These are phyloP conservation scores for Harmothoe impar DNA, from an alignment of 2,888 invertebrate genomes.

Conservation along the genomic window DNA sequence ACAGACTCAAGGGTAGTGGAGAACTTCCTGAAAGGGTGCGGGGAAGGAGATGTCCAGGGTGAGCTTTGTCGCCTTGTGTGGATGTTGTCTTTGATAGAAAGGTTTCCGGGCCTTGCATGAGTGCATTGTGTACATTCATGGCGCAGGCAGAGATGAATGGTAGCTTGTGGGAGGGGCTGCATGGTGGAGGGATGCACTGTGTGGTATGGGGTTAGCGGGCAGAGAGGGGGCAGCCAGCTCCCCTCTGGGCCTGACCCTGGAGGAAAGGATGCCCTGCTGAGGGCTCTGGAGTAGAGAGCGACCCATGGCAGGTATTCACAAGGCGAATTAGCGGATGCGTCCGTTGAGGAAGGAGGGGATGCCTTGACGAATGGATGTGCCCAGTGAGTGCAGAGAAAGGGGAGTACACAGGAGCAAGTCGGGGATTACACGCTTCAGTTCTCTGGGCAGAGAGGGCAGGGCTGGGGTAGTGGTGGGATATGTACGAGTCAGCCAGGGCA, in stretches of 20 bases:
- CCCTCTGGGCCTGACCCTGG: constrained; percentile 2
- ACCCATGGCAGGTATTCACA: constrained; percentile 5
- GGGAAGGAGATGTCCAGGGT: background rate
- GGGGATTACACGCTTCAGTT: constrained; percentile 38
- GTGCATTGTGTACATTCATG: background rate
- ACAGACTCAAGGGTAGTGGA: background rate
- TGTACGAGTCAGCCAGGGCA: background rate
- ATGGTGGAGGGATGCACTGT: background rate
- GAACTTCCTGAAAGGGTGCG: background rate
- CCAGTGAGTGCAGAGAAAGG: background rate
- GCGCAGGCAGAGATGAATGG: constrained; percentile 8
- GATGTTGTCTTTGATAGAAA: constrained; percentile 51
- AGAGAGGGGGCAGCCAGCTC: background rate
- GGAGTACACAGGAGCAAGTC: no score
- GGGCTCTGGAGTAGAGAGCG: background rate
- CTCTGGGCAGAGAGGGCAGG: background rate
- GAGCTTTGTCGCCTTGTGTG: background rate
- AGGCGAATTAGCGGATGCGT: constrained; percentile 13
- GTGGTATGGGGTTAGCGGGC: background rate
- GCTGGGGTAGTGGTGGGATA: background rate
- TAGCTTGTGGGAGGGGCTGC: background rate
- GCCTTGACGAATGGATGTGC: constrained; percentile 4
- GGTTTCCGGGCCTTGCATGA: background rate
- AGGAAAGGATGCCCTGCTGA: background rate
- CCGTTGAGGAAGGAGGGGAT: background rate